phyloP scores from a whole-genome alignment of 1,140 invertebrate species.

The Dinoponera quadriceps region DNA sequence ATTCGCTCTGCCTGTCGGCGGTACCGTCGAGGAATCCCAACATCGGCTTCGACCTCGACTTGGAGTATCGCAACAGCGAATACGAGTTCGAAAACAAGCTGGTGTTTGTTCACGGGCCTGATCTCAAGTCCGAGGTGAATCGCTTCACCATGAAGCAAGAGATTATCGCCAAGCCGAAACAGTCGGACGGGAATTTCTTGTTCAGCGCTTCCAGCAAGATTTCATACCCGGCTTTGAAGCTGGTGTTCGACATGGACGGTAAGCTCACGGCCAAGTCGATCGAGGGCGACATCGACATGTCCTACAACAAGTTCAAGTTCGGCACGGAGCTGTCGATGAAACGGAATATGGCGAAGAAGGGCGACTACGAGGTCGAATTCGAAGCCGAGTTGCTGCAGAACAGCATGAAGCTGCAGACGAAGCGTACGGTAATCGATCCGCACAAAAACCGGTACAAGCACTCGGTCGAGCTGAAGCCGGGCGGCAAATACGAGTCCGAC shows the following conservation, averaged over 20 bases:
- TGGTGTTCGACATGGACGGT: slow-evolving; percentile 85
- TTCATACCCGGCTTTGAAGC: slow-evolving; percentile 85
- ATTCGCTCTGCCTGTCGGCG: slow-evolving; percentile 72
- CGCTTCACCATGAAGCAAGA: slow-evolving; percentile 85
- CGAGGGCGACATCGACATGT: slow-evolving; percentile 84
- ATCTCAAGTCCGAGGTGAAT: slow-evolving; percentile 86
- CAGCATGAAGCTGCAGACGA: slow-evolving; percentile 86
- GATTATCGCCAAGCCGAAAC: slow-evolving; percentile 79
- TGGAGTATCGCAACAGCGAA: slow-evolving; percentile 79
- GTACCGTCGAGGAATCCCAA: slow-evolving; percentile 85
- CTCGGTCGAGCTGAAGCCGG: slow-evolving; percentile 87
- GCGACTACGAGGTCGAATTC: slow-evolving; percentile 88
- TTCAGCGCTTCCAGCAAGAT: slow-evolving; percentile 84
- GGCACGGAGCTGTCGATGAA: slow-evolving; percentile 87
- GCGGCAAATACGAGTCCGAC: slow-evolving; percentile 88
- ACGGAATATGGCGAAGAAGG: slow-evolving; percentile 83
- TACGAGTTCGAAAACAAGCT: slow-evolving; percentile 84
- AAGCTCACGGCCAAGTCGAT: slow-evolving; percentile 86
- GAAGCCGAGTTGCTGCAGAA: slow-evolving; percentile 86
- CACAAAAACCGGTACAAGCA: slow-evolving; percentile 88
- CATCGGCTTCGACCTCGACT: slow-evolving; percentile 87
- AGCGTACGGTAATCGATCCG: slow-evolving; percentile 84
- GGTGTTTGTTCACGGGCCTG: slow-evolving; percentile 87
- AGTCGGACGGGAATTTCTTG: slow-evolving; percentile 71
- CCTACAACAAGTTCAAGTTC: slow-evolving; percentile 86